Evolutionary conservation across 1,140 invertebrate species (phyloP), one percentile per base, ranked within the genome.

Genomic region (Penaeus vannamei): DNA sequence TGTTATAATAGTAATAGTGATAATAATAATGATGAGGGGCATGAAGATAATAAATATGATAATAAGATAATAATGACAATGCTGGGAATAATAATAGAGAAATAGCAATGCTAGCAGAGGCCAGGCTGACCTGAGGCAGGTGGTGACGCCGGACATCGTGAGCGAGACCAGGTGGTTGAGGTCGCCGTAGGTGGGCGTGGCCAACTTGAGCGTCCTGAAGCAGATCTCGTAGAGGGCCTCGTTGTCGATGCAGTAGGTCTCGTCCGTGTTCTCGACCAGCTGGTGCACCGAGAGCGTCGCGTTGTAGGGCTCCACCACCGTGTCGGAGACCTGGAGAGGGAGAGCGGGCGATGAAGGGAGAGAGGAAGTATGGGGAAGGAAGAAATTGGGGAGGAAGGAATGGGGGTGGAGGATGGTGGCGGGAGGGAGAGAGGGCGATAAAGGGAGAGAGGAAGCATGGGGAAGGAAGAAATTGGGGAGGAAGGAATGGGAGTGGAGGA

Each of bases 221-320:
- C 86, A 88, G 80, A 88, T 88, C n/a, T 88, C 86, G 46, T 88
- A 88, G 53, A 88, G 86, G 14, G 86, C 86, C 80, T 88, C 86
- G 46, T 88, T 88, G 66, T 87, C 86, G 19, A 87, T 87, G 79
- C 86, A 87, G 61, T 81, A 82, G 26, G 86, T 87, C 46, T 87
- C 86, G 53, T 88, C 86, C 2, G 86, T 88, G 86, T 88, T 88
- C 81, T 88, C 86, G 12, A 88, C 82, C 66, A 88, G 80, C 81
- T 88, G 86, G 80, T 88, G 77, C 5, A 88, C 42, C 36, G 86
- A 84, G 29, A 88, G 86, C 1, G 86, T 88, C 4, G 86, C 86
- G 66, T 88, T 88, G 66, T 88, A 88, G 19, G 86, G 86, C 81
- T 88, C 86, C 86, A 88, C 86, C 64, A 88, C 86, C 12, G 86